phyloP scores from a whole-genome alignment of 2,888 invertebrate genomes.

The Agonopterix arenella region DNA sequence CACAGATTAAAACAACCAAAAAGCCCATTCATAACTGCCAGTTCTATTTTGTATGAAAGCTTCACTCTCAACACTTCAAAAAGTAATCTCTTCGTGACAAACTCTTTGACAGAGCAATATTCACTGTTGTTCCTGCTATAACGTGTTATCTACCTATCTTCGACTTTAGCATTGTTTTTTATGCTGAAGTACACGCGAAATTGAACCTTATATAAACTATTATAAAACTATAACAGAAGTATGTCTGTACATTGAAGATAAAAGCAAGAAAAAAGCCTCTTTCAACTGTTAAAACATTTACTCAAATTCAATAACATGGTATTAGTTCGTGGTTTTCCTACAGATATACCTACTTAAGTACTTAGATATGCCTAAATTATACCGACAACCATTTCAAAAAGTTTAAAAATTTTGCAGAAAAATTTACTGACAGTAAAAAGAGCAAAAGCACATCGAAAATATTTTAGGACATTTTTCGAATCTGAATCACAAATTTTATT shows the following conservation, averaged over 20 bases:
- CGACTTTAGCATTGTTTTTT: not conserved
- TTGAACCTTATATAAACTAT: too few species aligned
- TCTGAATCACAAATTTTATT: slow-evolving; percentile 8
- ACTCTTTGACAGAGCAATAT: slow-evolving; percentile 21
- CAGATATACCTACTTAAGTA: not conserved
- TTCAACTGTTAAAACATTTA: too few species aligned
- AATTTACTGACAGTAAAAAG: not conserved
- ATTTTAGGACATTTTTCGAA: slow-evolving; percentile 5
- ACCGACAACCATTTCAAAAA: not conserved
- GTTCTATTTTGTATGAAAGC: not conserved
- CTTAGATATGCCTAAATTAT: not conserved
- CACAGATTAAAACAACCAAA: too few species aligned
- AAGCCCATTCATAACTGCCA: too few species aligned
- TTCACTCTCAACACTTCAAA: slow-evolving; percentile 16
- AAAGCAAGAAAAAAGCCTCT: too few species aligned
- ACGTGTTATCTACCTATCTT: slow-evolving; percentile 2
- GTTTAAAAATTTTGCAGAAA: not conserved
- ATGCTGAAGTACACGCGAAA: too few species aligned
- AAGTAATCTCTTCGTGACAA: slow-evolving; percentile 20
- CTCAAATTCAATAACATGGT: too few species aligned
- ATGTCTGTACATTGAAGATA: too few species aligned
- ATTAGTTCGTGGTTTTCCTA: not conserved
- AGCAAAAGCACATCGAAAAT: slow-evolving; percentile 4
- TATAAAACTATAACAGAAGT: too few species aligned
- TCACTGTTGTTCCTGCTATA: slow-evolving; percentile 13